phyloP scores from a whole-genome alignment of 2,888 invertebrate genomes.

The Morpho deidamia region DNA sequence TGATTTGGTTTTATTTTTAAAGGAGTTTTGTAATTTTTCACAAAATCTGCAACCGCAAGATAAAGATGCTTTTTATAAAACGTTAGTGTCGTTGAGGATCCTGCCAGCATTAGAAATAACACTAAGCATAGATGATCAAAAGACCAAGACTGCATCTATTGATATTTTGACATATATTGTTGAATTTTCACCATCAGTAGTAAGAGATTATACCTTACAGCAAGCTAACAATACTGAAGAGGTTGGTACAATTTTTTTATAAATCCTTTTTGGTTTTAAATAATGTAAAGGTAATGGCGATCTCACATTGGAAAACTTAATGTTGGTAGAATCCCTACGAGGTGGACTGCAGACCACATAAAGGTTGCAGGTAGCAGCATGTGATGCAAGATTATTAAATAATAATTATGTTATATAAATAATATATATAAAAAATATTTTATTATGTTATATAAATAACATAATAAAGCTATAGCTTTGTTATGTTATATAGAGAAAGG shows the following conservation, averaged over 20 bases:
- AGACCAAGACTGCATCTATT: slow-evolving; percentile 97
- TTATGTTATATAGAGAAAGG: not conserved
- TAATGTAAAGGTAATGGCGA: too few species aligned
- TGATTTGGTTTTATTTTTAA: slow-evolving; percentile 97
- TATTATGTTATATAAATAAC: too few species aligned
- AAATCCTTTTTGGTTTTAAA: not conserved
- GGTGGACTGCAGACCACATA: too few species aligned
- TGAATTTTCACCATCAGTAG: slow-evolving; percentile 98
- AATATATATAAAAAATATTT: too few species aligned
- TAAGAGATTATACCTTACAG: slow-evolving; percentile 96
- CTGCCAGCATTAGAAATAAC: slow-evolving; percentile 94
- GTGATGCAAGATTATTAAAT: too few species aligned
- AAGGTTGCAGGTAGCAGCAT: too few species aligned
- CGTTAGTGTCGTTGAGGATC: slow-evolving; percentile 91
- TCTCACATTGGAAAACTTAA: too few species aligned
- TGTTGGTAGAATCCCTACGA: too few species aligned
- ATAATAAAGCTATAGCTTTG: too few species aligned
- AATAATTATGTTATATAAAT: too few species aligned
- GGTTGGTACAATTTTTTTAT: slow-evolving; percentile 63
- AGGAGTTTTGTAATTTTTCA: slow-evolving; percentile 99
- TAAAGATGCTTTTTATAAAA: slow-evolving; percentile 98
- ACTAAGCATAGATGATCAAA: slow-evolving; percentile 92
- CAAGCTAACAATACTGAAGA: slow-evolving; percentile 94
- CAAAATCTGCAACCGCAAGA: slow-evolving; percentile 98
- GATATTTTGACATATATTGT: slow-evolving; percentile 99